These are phyloP conservation scores for Microtus pennsylvanicus DNA, from an alignment of 2,113 vertebrate genomes.

Conservation along the genomic window DNA sequence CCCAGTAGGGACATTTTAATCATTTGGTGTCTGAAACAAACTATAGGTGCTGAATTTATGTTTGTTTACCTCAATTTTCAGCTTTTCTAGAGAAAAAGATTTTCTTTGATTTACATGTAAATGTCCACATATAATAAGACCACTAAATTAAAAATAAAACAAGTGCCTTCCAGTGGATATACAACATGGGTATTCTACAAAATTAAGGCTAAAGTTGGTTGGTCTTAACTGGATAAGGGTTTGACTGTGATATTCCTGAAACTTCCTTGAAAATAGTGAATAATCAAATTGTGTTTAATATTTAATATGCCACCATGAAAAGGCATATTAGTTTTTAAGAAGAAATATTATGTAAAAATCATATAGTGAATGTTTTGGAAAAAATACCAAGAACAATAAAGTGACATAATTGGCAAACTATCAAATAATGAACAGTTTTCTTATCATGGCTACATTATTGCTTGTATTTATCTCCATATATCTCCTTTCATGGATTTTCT, in stretches of 20 bases:
- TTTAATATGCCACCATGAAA: background rate
- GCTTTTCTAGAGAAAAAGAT: constrained; percentile 43
- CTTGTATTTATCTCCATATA: background rate
- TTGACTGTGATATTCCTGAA: constrained; percentile 29
- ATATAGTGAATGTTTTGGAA: background rate
- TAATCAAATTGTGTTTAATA: background rate
- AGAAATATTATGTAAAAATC: constrained; percentile 5
- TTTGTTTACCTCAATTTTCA: constrained; percentile 26
- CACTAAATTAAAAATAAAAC: constrained; percentile 67
- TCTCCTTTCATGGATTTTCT: background rate
- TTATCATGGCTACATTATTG: background rate
- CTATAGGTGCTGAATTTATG: constrained; percentile 45
- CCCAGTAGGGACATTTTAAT: constrained; percentile 44
- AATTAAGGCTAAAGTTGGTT: constrained; percentile 55
- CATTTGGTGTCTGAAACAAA: constrained; percentile 62
- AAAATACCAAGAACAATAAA: background rate
- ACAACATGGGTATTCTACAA: constrained; percentile 53
- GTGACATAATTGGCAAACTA: background rate
- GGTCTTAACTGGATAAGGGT: constrained; percentile 33
- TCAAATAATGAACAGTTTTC: background rate
- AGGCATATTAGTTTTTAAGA: background rate
- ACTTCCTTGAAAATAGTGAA: background rate
- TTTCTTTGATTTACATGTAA: constrained; percentile 75
- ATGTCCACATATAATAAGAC: constrained; percentile 64
- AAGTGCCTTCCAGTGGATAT: constrained; percentile 50